Base-by-base conservation (phyloP, 2,888 invertebrate genomes). In the Polyploca ridens region DNA sequence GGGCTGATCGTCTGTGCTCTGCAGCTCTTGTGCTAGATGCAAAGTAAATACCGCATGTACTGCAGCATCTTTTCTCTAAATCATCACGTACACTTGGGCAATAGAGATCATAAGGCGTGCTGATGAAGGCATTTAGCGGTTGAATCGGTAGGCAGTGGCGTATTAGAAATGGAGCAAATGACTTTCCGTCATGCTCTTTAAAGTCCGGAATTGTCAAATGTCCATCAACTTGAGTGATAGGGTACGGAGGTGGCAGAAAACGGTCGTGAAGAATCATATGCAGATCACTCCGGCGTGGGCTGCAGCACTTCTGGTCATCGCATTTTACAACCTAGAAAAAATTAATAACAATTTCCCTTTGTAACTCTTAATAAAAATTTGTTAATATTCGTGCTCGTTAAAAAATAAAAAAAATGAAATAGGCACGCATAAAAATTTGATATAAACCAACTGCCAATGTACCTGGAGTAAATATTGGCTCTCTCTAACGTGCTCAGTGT, bases 41-140 rank as follows among this genome's bases (percentile, higher is more conserved):
- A 70, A 69, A 72, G 64, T 72, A 71, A 64, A 73, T 72, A 70
- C 70, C 73, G 69, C 70, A 68, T 64, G 66, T 66, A 68, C 66
- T 73, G 75, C 72, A 74, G 69, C 71, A 75, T 73, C 70, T 77
- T 59, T 69, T 69, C 64, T 71, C 68, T 68, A 74, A 63, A 73
- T 74, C 71, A 72, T 67, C 69, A 69, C 66, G 69, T 70, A 73
- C 63, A 69, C 70, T 74, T 71, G 73, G 73, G 70, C 72, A 74
- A 71, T 76, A 74, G 67, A 75, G 70, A 63, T 73, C 72, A 66
- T 74, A 68, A 33, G 69, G 71, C 63, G 64, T 70, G 63, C 62
- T 65, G 62, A 65, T 68, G 69, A 70, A 74, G 65, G 65, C 69
- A 62, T 70, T 60, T 58, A 67, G 62, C 62, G 73, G 69, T 72